Evolutionary conservation across 2,888 invertebrate genomes (phyloP).

Genomic region (Xestia ashworthii): DNA sequence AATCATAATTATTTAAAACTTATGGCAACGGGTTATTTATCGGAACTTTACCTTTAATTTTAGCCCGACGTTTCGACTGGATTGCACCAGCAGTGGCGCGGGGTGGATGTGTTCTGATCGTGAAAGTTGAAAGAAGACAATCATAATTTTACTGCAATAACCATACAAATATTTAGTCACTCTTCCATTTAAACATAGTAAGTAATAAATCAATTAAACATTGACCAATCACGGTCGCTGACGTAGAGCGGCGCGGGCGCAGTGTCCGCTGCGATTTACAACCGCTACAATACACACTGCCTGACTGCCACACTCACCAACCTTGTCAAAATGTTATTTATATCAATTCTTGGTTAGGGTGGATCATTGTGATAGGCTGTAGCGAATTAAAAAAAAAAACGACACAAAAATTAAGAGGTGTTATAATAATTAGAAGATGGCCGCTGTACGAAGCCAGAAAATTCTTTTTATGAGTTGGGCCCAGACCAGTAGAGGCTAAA

Average conservation of each 20-base stretch:
- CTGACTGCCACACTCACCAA: conserved; percentile 50
- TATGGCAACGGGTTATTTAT: no score
- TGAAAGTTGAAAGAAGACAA: neutral
- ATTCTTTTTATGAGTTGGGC: no score
- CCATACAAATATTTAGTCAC: conserved; percentile 2
- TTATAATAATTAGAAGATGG: neutral
- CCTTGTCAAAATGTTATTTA: conserved; percentile 69
- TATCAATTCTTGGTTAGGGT: conserved; percentile 55
- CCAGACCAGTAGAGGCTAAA: no score
- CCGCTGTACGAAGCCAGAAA: neutral
- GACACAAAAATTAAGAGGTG: neutral
- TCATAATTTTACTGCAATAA: neutral
- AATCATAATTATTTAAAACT: neutral
- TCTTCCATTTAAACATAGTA: conserved; percentile 6
- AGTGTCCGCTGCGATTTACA: conserved; percentile 48
- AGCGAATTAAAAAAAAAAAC: conserved; percentile 23
- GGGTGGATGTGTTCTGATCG: no score
- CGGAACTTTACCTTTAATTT: no score
- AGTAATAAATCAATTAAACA: conserved; percentile 45
- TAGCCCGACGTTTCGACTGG: no score
- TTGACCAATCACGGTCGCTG: conserved; percentile 41
- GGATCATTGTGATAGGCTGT: neutral
- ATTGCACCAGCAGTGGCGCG: no score
- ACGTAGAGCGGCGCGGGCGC: conserved; percentile 47
- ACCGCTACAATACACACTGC: conserved; percentile 29